Base-by-base conservation (phyloP, 2,113 vertebrate species). In the Spermophilus dauricus region DNA sequence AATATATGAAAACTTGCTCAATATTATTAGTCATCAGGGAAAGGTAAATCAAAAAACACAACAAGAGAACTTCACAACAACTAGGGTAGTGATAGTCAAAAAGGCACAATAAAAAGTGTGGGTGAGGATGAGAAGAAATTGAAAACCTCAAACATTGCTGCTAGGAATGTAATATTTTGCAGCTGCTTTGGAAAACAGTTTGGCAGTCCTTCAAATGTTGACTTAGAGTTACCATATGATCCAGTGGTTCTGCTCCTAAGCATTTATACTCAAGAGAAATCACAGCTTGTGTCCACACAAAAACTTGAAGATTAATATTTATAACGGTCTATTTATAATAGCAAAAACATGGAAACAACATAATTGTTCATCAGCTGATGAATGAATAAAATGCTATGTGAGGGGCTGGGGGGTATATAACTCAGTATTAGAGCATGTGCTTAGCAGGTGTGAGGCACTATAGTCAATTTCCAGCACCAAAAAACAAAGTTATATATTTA, bases 181-280 rank as follows among this genome's bases (percentile, higher is more conserved):
- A 58, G 37, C 69, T 90, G 13, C 16, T 87, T 75, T 56, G 12
- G 20, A 87, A 88, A 95, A 9, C 13, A 94, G 32, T 75, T 63
- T 87, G 69, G 45, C 61, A 94, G 32, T 89, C 81, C 53, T 61
- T 56, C 45, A 89, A 76, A 92, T 67, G 13, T 63, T 87, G 73
- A 18, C 24, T 84, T 56, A 4, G 28, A 37, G 24, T 75, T 87
- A 20, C n/a, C 63, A 61, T 32, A 81, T 37, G 53, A 77, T 3
- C 7, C 20, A 80, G n/a, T 9, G 56, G 73, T 84, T 83, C 48
- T 0, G 89, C 3, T 11, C 26, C 16, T 39, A 56, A 81, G 42
- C 22, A n/a, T 48, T 45, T 45, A 58, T 48, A 84, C n/a, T 5
- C n/a, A 91, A 83, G 58, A 85, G 80, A 95, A 93, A 69, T 69